These are phyloP conservation scores for Nasonovia ribisnigri DNA, from an alignment of 2,888 invertebrate species.

Conservation along the genomic window DNA sequence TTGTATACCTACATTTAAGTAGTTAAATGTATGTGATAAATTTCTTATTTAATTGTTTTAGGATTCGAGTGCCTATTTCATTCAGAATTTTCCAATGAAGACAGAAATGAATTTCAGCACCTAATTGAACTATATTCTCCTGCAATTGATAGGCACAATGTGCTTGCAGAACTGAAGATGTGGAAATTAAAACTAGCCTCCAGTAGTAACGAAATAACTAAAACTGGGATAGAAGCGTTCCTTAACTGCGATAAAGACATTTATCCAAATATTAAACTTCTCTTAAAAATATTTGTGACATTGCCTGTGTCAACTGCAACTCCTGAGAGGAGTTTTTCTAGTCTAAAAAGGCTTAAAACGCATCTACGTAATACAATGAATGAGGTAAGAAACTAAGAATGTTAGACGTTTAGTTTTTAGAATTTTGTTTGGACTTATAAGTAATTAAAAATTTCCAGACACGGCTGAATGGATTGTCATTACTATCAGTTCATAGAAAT, in stretches of 20 bases:
- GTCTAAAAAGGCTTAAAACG: too few species aligned
- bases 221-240: not conserved
- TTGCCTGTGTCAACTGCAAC: too few species aligned
- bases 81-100: not conserved
- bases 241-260: not conserved
- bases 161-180: not conserved
- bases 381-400: too few species aligned
- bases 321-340: too few species aligned
- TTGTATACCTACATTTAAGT: too few species aligned
- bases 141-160: not conserved
- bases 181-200: slow-evolving; percentile 13
- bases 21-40: not conserved
- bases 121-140: not conserved
- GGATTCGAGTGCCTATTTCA: not conserved
- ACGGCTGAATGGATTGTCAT: too few species aligned
- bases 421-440: too few species aligned
- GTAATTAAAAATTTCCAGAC: too few species aligned
- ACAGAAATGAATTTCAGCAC: not conserved
- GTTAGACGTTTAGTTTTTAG: too few species aligned
- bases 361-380: too few species aligned
- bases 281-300: too few species aligned
- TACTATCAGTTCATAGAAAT: not conserved
- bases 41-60: not conserved
- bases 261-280: slow-evolving; percentile 3
- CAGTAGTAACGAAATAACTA: not conserved